Percentiles rank a stretch among this genome's conserved stretches.
phyloP scores from a whole-genome alignment of 2,797 vertebrate species.

The Syngnathus acus region DNA sequence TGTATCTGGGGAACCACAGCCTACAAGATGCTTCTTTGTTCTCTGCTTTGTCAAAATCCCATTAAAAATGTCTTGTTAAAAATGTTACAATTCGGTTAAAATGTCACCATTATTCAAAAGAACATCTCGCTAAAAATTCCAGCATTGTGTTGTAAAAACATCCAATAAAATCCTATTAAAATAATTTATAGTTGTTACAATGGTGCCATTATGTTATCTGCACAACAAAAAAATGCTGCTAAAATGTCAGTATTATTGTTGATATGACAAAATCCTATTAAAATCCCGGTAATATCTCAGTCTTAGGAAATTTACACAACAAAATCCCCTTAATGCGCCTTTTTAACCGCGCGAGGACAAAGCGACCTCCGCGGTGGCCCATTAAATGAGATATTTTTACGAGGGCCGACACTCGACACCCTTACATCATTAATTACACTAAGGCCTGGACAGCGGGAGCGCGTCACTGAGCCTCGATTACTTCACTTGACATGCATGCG shows the following conservation, averaged over 20 bases:
- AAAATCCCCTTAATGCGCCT: constrained; percentile 16
- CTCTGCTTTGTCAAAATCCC: background rate
- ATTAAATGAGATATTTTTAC: constrained; percentile 65
- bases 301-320: constrained; percentile 25
- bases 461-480: constrained; percentile 56
- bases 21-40: constrained; percentile 9
- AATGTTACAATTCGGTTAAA: background rate
- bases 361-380: constrained; percentile 49
- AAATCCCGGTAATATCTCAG: background rate
- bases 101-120: background rate
- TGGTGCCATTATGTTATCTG: too few relatives aligned
- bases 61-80: background rate
- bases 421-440: constrained; percentile 74
- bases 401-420: constrained; percentile 56
- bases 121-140: too few relatives aligned
- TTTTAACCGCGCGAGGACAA: constrained; percentile 39
- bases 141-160: too few relatives aligned
- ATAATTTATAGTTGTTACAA: background rate
- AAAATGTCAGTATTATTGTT: background rate
- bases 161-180: background rate
- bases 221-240: too few relatives aligned
- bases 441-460: constrained; percentile 40
- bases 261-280: background rate
- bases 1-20: constrained; percentile 74
- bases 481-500: constrained; percentile 67